Conservation (phyloP, 2,888 invertebrate species). For the Oeneis ivallda region DNA sequence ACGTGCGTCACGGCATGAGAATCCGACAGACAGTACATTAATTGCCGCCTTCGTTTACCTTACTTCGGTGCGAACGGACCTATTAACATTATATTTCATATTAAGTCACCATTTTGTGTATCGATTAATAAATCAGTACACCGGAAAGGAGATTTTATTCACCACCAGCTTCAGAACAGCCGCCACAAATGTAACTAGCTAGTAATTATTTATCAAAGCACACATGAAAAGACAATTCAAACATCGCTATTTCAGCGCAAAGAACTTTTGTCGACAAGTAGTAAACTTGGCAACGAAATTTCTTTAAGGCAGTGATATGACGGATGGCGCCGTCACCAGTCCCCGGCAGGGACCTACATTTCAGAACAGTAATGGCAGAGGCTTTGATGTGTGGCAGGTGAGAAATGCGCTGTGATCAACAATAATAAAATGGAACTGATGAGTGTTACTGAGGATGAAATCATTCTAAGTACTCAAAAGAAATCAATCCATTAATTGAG, state of each 20-base stretch:
- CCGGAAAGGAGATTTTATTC: no score
- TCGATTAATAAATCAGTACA: no score
- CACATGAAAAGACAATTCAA: slow-evolving; percentile 1
- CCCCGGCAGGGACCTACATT: slow-evolving; percentile 51
- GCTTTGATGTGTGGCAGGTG: slow-evolving; percentile 56
- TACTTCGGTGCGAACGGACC: no score
- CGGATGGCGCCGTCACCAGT: slow-evolving; percentile 47
- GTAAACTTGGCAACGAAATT: slow-evolving; percentile 44
- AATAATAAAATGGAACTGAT: slow-evolving; percentile 28
- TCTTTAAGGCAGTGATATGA: slow-evolving; percentile 53
- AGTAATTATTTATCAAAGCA: no score
- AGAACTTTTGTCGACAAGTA: slow-evolving; percentile 20
- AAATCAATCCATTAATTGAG: no score
- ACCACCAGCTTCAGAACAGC: no score
- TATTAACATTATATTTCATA: no score
- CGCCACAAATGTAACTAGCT: no score
- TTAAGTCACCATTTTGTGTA: no score
- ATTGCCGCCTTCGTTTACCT: no score
- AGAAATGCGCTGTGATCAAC: slow-evolving; percentile 47
- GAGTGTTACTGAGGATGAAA: slow-evolving; percentile 19
- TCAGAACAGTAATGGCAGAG: slow-evolving; percentile 54
- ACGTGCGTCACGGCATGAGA: no score
- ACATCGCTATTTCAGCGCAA: slow-evolving; percentile 14
- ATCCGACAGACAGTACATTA: no score
- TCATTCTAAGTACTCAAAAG: neutral